Evolutionary conservation across 1,140 invertebrate species (phyloP), one percentile per base, ranked within the genome.

Genomic region (Micrasema longulum): DNA sequence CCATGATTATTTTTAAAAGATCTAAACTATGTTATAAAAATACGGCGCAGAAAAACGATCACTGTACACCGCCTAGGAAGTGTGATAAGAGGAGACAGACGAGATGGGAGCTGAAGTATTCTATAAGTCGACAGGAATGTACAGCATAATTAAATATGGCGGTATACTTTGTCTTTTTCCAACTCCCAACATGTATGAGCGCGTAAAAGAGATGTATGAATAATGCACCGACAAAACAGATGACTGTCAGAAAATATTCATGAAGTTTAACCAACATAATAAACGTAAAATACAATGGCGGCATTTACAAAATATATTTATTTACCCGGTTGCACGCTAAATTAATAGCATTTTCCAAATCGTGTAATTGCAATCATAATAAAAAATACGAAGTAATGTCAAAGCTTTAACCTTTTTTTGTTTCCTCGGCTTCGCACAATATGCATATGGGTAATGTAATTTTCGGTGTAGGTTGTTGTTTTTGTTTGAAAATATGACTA

Each of bases 231-330:
- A 16, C 18, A 18, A 38, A 48, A 52, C 63, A 62, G 57, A 66
- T 66, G 63, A 66, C 63, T 66, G 47, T 66, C 47, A 66, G 63
- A 52, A 66, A 66, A 50, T 66, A 36, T 38, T 60, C n/a, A 35
- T 1, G 16, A 2, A 52, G 7, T 45, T 50, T 50, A 18, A 66
- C 43, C 45, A 66, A 66, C 63, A 16, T 66, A 12, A 50, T n/a
- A 66, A 20, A 2, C 2, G n/a, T 53, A 53, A 43, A 43, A 60
- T 18, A 11, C n/a, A 9, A 20, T 38, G 10, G 55, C 55, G 55
- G 47, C 6, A 48, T 23, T 20, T 43, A 12, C 11, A 41, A 57
- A 57, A n/a, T 36, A 57, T 35, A 16, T 31, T 12, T 53, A 23
- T 11, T n/a, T n/a, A n/a, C n/a, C n/a, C n/a, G n/a, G n/a, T n/a